Evolutionary conservation across 1,140 invertebrate genomes (phyloP).

Genomic region (Samia ricini): DNA sequence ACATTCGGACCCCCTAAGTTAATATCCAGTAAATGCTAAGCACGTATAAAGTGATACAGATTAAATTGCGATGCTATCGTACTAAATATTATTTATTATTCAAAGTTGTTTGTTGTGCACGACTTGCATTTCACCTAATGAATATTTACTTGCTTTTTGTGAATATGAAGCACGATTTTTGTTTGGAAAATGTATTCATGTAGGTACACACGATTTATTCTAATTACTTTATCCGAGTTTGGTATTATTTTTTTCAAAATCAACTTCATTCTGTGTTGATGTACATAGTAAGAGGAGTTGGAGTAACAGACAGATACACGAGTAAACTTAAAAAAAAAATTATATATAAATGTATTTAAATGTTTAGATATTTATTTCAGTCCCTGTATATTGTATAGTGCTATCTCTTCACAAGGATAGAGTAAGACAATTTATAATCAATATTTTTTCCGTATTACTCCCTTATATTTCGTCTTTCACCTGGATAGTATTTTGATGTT

Average conservation of each 20-base stretch:
- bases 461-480: no score
- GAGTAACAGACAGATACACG: no score
- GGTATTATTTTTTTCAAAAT: not conserved
- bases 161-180: conserved; percentile 13
- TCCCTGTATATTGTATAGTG: no score
- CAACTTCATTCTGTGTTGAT: no score
- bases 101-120: conserved; percentile 33
- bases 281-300: no score
- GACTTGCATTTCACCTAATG: conserved; percentile 59
- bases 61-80: conserved; percentile 45
- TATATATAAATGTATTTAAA: no score
- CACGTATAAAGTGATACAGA: conserved; percentile 51
- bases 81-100: conserved; percentile 50
- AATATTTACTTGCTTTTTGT: conserved; percentile 48
- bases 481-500: no score
- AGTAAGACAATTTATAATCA: no score
- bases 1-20: not conserved
- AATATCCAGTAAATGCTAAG: conserved; percentile 31
- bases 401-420: no score
- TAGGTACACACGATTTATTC: conserved; percentile 7
- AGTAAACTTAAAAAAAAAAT: no score
- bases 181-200: not conserved
- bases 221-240: not conserved
- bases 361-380: no score
- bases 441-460: no score